phyloP scores from a whole-genome alignment of 2,797 vertebrate species.

The Thripadectes ignobilis region DNA sequence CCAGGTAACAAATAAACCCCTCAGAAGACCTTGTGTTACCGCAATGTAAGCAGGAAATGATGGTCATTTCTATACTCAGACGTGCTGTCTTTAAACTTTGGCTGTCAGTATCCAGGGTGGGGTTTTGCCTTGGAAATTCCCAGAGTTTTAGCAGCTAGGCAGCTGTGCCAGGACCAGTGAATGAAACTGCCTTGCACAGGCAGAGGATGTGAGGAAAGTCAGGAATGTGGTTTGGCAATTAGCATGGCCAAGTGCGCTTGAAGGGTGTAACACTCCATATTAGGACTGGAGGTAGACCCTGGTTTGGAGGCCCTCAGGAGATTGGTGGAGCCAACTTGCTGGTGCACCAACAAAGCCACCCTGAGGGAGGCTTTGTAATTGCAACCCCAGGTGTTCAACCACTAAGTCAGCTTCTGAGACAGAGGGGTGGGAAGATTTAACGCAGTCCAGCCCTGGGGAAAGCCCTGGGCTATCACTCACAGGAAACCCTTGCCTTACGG shows the following conservation, averaged over 20 bases:
- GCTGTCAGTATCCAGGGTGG: not conserved
- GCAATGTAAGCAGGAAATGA: not conserved
- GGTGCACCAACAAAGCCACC: not conserved
- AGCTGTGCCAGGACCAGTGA: rapidly evolving
- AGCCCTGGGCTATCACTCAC: not conserved
- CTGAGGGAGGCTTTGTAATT: not conserved
- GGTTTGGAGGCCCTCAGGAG: not conserved
- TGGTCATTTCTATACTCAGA: not conserved
- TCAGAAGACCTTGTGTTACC: not conserved
- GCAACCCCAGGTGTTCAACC: not conserved
- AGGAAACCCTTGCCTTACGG: not conserved
- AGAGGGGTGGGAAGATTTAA: not conserved
- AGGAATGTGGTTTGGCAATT: not conserved
- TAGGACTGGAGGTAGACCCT: not conserved
- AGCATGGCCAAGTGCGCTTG: not conserved
- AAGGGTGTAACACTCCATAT: rapidly evolving
- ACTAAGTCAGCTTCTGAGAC: not conserved
- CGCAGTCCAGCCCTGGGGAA: not conserved
- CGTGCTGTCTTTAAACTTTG: not conserved
- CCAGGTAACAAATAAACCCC: not conserved
- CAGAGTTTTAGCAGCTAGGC: not conserved
- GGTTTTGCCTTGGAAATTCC: not conserved
- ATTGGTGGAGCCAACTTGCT: not conserved
- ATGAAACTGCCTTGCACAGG: not conserved
- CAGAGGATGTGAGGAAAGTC: not conserved